Conservation (phyloP, 2,797 vertebrate species). For the Hirundo rustica region DNA sequence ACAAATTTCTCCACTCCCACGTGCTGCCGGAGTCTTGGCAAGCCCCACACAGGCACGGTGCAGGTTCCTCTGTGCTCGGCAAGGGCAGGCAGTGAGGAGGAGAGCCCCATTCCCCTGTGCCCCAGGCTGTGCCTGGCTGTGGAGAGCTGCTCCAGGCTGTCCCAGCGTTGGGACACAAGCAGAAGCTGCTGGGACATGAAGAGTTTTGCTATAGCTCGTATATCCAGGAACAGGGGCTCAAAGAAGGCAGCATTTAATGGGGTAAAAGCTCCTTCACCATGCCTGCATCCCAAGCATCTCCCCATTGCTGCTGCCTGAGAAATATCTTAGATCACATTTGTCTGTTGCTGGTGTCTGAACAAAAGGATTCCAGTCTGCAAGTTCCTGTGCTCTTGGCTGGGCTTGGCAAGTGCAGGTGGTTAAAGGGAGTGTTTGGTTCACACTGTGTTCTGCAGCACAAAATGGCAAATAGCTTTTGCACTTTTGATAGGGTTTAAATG, state of each 20-base stretch:
- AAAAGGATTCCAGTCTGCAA: slow-evolving; percentile 24
- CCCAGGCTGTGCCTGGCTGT: background rate
- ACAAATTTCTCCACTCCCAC: background rate
- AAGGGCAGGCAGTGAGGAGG: background rate
- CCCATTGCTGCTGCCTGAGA: background rate
- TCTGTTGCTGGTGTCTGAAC: background rate
- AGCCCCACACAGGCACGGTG: accelerated
- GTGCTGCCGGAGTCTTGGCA: background rate
- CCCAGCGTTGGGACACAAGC: background rate
- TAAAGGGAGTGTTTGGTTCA: background rate
- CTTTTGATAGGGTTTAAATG: slow-evolving; percentile 14
- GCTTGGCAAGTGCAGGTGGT: background rate
- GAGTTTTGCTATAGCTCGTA: background rate
- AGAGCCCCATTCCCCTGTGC: accelerated
- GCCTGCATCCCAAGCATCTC: background rate
- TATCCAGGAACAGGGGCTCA: background rate
- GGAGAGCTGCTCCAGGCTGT: background rate
- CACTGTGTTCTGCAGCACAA: background rate
- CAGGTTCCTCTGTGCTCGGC: background rate
- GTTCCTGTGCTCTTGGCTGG: background rate
- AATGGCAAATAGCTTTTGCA: slow-evolving; percentile 1
- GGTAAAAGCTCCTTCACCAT: background rate
- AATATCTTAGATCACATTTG: background rate
- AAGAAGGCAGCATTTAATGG: background rate
- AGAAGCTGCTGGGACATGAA: background rate